These are phyloP conservation scores for Marmota monax DNA, from an alignment of 2,113 vertebrate species.

Conservation along the genomic window DNA sequence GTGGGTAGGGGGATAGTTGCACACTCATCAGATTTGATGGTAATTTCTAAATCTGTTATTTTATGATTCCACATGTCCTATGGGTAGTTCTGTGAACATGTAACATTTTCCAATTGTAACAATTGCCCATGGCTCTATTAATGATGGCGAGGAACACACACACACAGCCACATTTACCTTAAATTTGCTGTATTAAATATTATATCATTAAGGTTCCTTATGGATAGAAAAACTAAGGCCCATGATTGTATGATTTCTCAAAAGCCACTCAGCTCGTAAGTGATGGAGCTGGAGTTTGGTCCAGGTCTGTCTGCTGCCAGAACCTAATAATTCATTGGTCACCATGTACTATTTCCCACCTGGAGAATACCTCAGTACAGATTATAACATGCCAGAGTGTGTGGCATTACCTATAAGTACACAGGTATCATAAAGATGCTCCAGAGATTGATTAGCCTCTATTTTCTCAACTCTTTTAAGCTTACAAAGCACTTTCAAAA, in stretches of 20 bases:
- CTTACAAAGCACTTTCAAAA: not conserved
- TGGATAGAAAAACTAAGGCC: not conserved
- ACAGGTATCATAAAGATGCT: constrained; percentile 2
- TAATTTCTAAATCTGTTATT: constrained; percentile 1
- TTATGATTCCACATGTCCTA: not conserved
- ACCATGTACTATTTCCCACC: not conserved
- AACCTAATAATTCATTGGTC: not conserved
- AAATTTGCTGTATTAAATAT: not conserved
- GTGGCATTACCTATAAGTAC: not conserved
- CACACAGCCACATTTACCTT: not conserved
- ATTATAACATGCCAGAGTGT: not conserved
- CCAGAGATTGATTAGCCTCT: not conserved
- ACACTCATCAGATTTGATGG: not conserved
- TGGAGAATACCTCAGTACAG: not conserved
- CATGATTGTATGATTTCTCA: not conserved
- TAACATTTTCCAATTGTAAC: not conserved
- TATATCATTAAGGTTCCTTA: not conserved
- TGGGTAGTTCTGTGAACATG: not conserved
- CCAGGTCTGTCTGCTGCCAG: not conserved
- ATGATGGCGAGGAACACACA: not conserved
- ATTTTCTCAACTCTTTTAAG: not conserved
- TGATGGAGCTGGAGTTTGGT: not conserved
- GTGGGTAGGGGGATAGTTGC: not conserved
- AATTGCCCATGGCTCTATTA: not conserved
- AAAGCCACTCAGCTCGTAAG: not conserved